Base-by-base conservation (phyloP, 35 echinoderm and acorn worm species). In the Anneissia japonica region DNA sequence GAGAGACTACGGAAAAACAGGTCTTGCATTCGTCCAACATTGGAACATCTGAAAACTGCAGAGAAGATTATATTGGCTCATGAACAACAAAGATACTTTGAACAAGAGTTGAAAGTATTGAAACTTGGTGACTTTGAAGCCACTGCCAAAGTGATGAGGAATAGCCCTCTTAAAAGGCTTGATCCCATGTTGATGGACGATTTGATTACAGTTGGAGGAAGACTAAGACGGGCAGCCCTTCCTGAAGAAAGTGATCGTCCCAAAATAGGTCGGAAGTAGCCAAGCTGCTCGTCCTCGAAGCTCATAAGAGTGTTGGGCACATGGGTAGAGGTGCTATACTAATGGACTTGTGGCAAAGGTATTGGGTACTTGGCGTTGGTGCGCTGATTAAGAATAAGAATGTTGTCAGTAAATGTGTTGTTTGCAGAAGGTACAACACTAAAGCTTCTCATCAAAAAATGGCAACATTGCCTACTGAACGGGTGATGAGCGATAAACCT, bases 401-500 rank as follows among this genome's bases (percentile, higher is more conserved):
- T 3, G 77, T 89, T 17, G 14, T 85, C 17, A 81, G 80, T 17
- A 80, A 51, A 56, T 95, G 89, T 56, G 37, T 75, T 6, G 36
- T 46, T 21, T 95, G 93, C 74, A 84, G 83, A 46, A 81, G 36
- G 46, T 84, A 92, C 34, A 77, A 79, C 6, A 30, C 83, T 26
- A 86, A 84, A 76, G 17, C 84, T 38, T 39, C n/a, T n/a, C 31
- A 84, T 36, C 89, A 95, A 73, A 91, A 84, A 64, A 91, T 95
- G 89, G 89, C 89, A n/a, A 75, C 75, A 26, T 86, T 95, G 37
- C 93, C 81, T 5, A 36, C 37, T 37, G 79, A 91, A 41, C 81
- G 93, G 10, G 45, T 94, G 17, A 88, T 23, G 31, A 34, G 77
- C 29, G 83, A 87, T 33, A 77, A 87, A 23, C 93, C 88, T 14